These are phyloP conservation scores for Drosophila oshimai DNA, from an alignment of 1,140 invertebrate species.

Conservation along the genomic window DNA sequence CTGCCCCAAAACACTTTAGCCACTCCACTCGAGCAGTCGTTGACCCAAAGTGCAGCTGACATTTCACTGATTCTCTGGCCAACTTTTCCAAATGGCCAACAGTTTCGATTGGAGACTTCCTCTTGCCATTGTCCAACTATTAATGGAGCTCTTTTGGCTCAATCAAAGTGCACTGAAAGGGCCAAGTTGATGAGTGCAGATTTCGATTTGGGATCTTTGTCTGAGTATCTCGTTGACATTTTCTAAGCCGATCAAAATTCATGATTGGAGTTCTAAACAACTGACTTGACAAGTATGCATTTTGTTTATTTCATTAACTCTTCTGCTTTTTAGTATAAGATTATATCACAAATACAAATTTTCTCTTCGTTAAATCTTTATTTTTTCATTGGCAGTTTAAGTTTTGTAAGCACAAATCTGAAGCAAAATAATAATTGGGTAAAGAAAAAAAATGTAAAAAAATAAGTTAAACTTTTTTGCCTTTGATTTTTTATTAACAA, in stretches of 20 bases:
- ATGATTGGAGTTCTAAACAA: too few species aligned
- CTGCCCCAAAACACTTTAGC: not conserved
- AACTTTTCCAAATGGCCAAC: conserved; percentile 27
- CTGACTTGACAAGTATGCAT: too few species aligned
- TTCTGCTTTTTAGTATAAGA: too few species aligned
- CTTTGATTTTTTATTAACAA: too few species aligned
- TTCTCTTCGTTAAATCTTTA: too few species aligned
- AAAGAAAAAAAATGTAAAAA: too few species aligned
- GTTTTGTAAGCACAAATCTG: too few species aligned
- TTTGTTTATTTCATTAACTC: too few species aligned
- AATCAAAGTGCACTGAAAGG: conserved; percentile 16
- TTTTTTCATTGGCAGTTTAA: too few species aligned
- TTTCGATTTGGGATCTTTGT: not conserved
- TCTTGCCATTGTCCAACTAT: conserved; percentile 10
- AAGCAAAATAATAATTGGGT: too few species aligned
- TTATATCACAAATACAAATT: too few species aligned
- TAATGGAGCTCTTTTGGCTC: conserved; percentile 2
- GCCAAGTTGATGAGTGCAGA: conserved; percentile 11
- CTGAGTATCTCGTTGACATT: not conserved
- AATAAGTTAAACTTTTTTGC: too few species aligned
- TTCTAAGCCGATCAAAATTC: not conserved
- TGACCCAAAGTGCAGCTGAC: conserved; percentile 16
- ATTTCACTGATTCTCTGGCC: not conserved
- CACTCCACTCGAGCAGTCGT: not conserved
- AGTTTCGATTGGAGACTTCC: conserved; percentile 20